phyloP scores from a whole-genome alignment of 2,797 vertebrate genomes.

The Silurus lanzhouensis region DNA sequence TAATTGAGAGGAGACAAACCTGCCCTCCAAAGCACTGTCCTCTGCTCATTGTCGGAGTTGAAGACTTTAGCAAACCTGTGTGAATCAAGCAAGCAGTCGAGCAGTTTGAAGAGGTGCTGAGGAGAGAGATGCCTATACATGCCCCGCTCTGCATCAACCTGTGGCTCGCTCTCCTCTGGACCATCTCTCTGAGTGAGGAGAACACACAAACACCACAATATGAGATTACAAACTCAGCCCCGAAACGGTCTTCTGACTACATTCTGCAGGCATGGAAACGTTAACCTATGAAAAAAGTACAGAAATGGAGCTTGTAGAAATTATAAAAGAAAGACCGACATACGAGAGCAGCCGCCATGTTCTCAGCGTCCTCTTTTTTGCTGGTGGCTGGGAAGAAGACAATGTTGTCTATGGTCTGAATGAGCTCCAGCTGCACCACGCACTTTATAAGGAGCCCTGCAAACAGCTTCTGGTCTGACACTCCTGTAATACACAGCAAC shows the following conservation, averaged over 20 bases:
- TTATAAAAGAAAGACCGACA: not conserved
- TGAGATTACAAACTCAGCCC: not conserved
- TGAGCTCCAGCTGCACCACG: constrained; percentile 94
- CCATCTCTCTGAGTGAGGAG: constrained; percentile 78
- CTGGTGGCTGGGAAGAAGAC: constrained; percentile 95
- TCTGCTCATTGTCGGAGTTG: constrained; percentile 96
- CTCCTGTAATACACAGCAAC: constrained; percentile 58
- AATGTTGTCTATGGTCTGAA: constrained; percentile 98
- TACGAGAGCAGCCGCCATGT: constrained; percentile 95
- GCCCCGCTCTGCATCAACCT: constrained; percentile 81
- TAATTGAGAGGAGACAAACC: constrained; percentile 67
- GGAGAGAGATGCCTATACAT: constrained; percentile 93
- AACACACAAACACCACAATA: not conserved
- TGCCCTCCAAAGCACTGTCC: constrained; percentile 95
- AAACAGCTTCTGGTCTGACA: constrained; percentile 92
- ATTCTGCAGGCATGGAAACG: not conserved
- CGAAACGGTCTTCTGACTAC: not conserved
- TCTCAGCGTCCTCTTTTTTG: constrained; percentile 96
- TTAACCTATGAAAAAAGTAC: not conserved
- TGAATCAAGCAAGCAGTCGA: constrained; percentile 95
- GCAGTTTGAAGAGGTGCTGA: constrained; percentile 90
- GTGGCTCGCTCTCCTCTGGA: constrained; percentile 78
- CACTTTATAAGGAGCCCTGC: constrained; percentile 96
- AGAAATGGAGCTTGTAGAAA: not conserved
- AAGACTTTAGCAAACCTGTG: constrained; percentile 96